These are phyloP conservation scores for Pseudococcus longispinus DNA, from an alignment of 2,888 invertebrate genomes.

Conservation along the genomic window DNA sequence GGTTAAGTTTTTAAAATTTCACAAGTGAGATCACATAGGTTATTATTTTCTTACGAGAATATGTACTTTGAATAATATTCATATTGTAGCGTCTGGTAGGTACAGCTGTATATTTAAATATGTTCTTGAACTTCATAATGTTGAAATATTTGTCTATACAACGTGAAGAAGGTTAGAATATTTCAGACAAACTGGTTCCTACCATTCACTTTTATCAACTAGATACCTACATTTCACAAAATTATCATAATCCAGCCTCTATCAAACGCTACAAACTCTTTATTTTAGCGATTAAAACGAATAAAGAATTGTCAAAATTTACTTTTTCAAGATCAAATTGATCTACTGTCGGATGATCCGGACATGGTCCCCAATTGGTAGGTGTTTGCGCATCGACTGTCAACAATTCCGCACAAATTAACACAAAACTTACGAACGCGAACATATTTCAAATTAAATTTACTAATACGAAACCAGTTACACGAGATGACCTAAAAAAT, in stretches of 20 bases:
- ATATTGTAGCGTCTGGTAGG: background rate
- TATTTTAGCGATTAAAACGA: background rate
- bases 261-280: background rate
- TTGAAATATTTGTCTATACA: constrained; percentile 11
- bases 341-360: constrained; percentile 71
- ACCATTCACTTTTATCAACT: constrained; percentile 17
- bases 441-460: constrained; percentile 1
- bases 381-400: background rate
- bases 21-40: background rate
- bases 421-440: background rate
- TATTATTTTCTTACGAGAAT: constrained; percentile 21
- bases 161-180: constrained; percentile 23
- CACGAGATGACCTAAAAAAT: constrained; percentile 30
- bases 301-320: constrained; percentile 61
- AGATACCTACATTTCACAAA: background rate
- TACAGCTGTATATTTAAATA: background rate
- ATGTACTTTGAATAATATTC: background rate
- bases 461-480: background rate
- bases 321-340: constrained; percentile 73
- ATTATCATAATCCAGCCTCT: background rate
- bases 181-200: constrained; percentile 39
- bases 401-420: background rate
- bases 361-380: constrained; percentile 71
- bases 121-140: constrained; percentile 38
- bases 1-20: background rate